These are phyloP conservation scores for Drosophila antonietae DNA, from an alignment of 2,888 invertebrate genomes.

Conservation along the genomic window DNA sequence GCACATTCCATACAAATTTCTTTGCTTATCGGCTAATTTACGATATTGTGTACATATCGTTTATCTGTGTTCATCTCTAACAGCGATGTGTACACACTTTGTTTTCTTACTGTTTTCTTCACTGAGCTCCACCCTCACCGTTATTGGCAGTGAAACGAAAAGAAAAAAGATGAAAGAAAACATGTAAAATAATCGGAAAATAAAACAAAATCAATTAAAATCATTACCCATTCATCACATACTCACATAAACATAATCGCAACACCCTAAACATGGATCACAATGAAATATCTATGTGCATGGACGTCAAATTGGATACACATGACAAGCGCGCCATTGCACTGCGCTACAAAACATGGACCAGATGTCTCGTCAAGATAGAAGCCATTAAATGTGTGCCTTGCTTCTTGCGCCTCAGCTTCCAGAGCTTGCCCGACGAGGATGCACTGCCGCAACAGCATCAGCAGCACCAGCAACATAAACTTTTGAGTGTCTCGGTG, in stretches of 20 bases:
- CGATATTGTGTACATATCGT: conserved; percentile 6
- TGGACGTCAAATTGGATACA: conserved; percentile 84
- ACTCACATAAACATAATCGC: neutral
- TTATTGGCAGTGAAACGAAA: conserved; percentile 39
- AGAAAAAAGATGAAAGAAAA: conserved; percentile 49
- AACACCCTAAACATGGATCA: conserved; percentile 75
- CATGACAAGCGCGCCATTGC: conserved; percentile 83
- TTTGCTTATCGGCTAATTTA: neutral
- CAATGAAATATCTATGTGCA: conserved; percentile 83
- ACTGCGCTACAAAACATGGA: conserved; percentile 82
- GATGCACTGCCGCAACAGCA: conserved; percentile 20
- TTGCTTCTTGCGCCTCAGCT: conserved; percentile 83
- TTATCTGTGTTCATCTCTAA: neutral
- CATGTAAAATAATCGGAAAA: conserved; percentile 50
- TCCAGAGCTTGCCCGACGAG: conserved; percentile 55
- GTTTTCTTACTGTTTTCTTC: conserved; percentile 7
- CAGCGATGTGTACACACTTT: conserved; percentile 22
- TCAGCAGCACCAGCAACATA: conserved; percentile 18
- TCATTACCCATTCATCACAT: conserved; percentile 55
- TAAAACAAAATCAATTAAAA: conserved; percentile 30
- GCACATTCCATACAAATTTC: neutral
- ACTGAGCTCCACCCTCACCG: conserved; percentile 55
- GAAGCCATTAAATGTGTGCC: conserved; percentile 85
- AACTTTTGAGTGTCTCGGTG: conserved; percentile 77
- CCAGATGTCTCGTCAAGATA: conserved; percentile 83